These are phyloP conservation scores for Phymanthus crucifer DNA, from an alignment of 92 coral and sea anemone species.

Conservation along the genomic window DNA sequence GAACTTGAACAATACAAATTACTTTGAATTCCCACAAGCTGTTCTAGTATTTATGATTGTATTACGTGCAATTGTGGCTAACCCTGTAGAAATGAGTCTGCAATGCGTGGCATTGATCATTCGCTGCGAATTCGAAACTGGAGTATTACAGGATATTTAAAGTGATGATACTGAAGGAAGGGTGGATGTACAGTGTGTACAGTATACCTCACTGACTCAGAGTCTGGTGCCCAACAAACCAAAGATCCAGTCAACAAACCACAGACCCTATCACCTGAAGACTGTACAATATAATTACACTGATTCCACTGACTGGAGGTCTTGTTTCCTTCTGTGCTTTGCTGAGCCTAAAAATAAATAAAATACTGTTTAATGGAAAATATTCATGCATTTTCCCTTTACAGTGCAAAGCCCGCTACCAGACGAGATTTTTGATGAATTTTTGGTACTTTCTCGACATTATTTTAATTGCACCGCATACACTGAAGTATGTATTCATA, in stretches of 20 bases:
- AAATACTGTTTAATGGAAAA: background rate
- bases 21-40: no score
- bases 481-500: no score
- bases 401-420: no score
- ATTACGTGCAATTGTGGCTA: no score
- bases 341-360: background rate
- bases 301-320: constrained; percentile 21
- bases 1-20: no score
- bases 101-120: no score
- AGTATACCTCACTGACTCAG: constrained; percentile 50
- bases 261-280: constrained; percentile 45
- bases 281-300: constrained; percentile 16
- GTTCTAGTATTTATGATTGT: no score
- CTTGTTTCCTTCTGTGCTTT: background rate
- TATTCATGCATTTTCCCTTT: background rate
- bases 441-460: no score
- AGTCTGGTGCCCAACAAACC: constrained; percentile 56
- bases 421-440: no score
- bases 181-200: background rate
- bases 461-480: no score
- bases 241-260: constrained; percentile 61
- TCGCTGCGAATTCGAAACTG: no score
- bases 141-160: background rate
- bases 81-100: no score
- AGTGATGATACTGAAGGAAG: background rate